Evolutionary conservation across 1,140 invertebrate species (phyloP).

Genomic region (Drosophila pandora): DNA sequence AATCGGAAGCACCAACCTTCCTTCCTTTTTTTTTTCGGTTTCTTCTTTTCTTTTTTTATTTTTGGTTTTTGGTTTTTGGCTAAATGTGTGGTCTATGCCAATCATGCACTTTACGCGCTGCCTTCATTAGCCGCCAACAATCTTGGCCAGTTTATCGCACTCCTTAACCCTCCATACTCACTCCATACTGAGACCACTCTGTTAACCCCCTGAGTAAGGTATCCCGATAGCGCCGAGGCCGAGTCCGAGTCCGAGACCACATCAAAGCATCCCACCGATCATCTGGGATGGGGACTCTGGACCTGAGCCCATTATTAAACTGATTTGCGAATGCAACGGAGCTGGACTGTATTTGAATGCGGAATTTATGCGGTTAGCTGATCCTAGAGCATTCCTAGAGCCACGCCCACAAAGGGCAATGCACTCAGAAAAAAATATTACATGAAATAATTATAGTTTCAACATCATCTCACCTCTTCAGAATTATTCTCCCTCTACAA

Average conservation of each 20-base stretch:
- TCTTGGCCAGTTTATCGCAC: conserved; percentile 58
- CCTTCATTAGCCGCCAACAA: conserved; percentile 67
- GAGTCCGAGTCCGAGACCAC: not conserved
- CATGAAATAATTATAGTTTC: too few relatives aligned
- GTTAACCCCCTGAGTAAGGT: conserved; percentile 15
- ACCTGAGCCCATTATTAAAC: conserved; percentile 65
- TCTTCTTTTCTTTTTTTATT: conserved; percentile 37
- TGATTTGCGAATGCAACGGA: conserved; percentile 57
- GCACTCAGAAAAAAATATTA: conserved; percentile 3
- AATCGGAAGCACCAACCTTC: conserved; percentile 6
- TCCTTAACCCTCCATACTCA: not conserved
- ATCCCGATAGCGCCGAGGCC: conserved; percentile 35
- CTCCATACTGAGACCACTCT: not conserved
- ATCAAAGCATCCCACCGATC: conserved; percentile 29
- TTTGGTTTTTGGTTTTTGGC: conserved; percentile 9
- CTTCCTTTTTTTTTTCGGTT: conserved; percentile 50
- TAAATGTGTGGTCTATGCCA: conserved; percentile 79
- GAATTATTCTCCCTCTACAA: too few relatives aligned
- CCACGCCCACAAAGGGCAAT: conserved; percentile 4
- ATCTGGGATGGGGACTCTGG: not conserved
- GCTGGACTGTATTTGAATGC: conserved; percentile 45
- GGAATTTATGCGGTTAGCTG: conserved; percentile 59
- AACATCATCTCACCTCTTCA: too few relatives aligned
- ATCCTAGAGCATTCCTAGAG: conserved; percentile 25
- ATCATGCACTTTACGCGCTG: conserved; percentile 79